Base-by-base conservation (phyloP, 2,888 invertebrate species). In the Drosophila pseudotakahashii region DNA sequence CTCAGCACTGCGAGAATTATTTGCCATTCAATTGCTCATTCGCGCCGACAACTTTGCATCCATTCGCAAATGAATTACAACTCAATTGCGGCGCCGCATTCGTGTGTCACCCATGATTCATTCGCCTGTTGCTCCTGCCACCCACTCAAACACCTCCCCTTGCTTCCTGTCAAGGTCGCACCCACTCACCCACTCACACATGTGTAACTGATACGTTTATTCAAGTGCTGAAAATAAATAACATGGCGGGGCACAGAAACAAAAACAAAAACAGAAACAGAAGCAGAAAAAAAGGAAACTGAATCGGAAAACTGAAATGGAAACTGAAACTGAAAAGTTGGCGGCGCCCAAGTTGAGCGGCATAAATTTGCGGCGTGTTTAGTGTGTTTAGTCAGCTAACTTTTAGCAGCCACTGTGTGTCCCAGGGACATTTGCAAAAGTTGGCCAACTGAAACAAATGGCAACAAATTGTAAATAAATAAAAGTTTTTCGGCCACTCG, bases 401-500 rank as follows among this genome's bases (percentile, higher is more conserved):
- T 69, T 69, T 70, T 53, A 3, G 59, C 70, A 69, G 41, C 26
- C 59, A 69, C 58, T 30, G 30, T 30, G 30, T 69, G 69, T 58
- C 30, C 64, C 44, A n/a, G 37, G 52, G 67, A 67, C 68, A 54
- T 54, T 67, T 32, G 23, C 67, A 2, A 41, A 47, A 64, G 67
- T 67, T 45, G 45, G 53, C 53, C 34, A 26, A 66, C 64, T 64
- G 67, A 64, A 52, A 66, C 68, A 66, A 66, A 66, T 62, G 48
- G 50, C 55, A 70, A 66, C 71, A 78, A 80, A 83, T 73, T 70
- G 68, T 57, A 60, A 64, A 62, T 73, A 66, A 79, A 81, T 81
- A 79, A 55, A 73, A 76, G 73, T 67, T 62, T 57, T 60, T 47
- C 45, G 34, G 41, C 16, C 41, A 61, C 54, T 61, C 52, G 60